A percentile compares a stretch with the other conserved stretches of the same genome.
Evolutionary conservation across 2,888 invertebrate species (phyloP).

Genomic region (Eucriotettix oculatus): DNA sequence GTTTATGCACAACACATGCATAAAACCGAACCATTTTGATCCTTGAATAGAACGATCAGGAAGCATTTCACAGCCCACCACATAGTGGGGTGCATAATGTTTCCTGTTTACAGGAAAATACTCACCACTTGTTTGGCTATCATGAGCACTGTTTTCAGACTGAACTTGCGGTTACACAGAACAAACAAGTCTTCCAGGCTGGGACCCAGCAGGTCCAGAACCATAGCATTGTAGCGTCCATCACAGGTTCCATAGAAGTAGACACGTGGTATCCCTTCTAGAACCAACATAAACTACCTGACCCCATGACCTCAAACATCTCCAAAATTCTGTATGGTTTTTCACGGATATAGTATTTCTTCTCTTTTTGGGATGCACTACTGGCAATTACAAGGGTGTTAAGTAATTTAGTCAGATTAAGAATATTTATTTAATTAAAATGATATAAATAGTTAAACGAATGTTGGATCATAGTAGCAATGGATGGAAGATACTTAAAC

Average conservation of each 20-base stretch:
- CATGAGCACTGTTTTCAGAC: slow-evolving; percentile 54
- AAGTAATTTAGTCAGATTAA: too few species aligned
- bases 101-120: background rate
- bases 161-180: slow-evolving; percentile 50
- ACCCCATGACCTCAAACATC: background rate
- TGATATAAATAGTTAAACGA: too few species aligned
- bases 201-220: slow-evolving; percentile 55
- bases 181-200: slow-evolving; percentile 58
- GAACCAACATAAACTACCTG: slow-evolving; percentile 4
- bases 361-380: too few species aligned
- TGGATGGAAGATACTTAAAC: too few species aligned
- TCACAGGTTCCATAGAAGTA: slow-evolving; percentile 60
- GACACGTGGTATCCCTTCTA: slow-evolving; percentile 54
- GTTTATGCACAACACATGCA: background rate
- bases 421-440: too few species aligned
- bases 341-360: too few species aligned
- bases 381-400: too few species aligned
- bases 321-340: too few species aligned
- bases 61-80: background rate
- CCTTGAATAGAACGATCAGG: background rate
- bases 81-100: background rate
- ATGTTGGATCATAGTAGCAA: too few species aligned
- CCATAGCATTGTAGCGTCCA: slow-evolving; percentile 52
- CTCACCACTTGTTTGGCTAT: slow-evolving; percentile 50
- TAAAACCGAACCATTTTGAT: background rate